Conservation (phyloP, 2,113 vertebrate species). For the Calonectris borealis region DNA sequence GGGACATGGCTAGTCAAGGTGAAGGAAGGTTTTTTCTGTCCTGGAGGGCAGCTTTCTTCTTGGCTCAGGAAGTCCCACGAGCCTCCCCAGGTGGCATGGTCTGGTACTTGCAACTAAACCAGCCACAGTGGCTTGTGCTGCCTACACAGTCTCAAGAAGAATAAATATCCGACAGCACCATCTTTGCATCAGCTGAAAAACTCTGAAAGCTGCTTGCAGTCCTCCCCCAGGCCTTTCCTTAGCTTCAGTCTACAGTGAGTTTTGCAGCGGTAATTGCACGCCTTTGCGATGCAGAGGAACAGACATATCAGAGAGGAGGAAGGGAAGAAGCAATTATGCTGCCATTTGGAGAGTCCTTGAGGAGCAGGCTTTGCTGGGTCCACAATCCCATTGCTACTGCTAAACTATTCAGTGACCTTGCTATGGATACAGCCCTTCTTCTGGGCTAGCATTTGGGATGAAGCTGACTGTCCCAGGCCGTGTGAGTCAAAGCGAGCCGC, state of each 20-base stretch:
- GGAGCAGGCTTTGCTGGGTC: not conserved
- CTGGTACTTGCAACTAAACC: not conserved
- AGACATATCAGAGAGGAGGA: not conserved
- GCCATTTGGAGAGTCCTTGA: not conserved
- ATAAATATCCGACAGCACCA: not conserved
- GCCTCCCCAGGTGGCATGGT: constrained; percentile 14
- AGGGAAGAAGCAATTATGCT: not conserved
- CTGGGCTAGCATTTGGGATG: not conserved
- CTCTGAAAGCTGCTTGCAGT: not conserved
- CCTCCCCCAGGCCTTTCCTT: not conserved
- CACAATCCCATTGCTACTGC: not conserved
- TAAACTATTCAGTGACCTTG: not conserved
- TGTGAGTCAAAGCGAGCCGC: not conserved
- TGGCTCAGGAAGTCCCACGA: not conserved
- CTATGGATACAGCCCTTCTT: not conserved
- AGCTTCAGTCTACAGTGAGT: not conserved
- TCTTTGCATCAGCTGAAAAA: not conserved
- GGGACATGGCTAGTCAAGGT: not conserved
- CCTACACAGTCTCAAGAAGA: not conserved
- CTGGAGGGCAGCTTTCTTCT: not conserved
- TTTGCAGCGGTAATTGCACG: not conserved
- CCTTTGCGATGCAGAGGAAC: not conserved
- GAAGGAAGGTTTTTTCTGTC: not conserved
- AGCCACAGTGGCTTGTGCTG: not conserved
- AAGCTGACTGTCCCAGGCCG: not conserved